Evolutionary conservation across 1,140 invertebrate species (phyloP).

Genomic region (Drosophila athabasca): DNA sequence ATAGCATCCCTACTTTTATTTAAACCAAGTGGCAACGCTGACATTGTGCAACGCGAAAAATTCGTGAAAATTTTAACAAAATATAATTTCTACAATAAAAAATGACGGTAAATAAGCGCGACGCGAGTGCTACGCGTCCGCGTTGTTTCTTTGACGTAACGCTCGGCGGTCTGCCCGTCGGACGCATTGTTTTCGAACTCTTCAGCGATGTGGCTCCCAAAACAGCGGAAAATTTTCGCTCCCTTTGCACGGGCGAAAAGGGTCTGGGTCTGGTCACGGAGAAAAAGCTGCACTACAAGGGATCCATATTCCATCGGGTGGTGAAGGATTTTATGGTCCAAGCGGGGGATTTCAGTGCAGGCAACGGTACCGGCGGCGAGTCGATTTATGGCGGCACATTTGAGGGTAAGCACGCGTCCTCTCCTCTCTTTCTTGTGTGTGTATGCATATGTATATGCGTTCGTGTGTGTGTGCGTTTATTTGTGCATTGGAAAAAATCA

Average conservation of each 20-base stretch:
- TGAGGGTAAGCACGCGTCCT: constrained; percentile 86
- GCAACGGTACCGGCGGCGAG: constrained; percentile 95
- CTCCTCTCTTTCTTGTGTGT: background rate
- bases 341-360: constrained; percentile 93
- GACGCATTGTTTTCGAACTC: constrained; percentile 96
- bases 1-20: too few species aligned
- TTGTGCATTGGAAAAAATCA: constrained; percentile 42
- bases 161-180: constrained; percentile 93
- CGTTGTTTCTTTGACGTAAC: constrained; percentile 96
- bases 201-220: constrained; percentile 96
- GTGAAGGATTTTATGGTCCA: constrained; percentile 97
- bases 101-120: constrained; percentile 78
- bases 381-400: constrained; percentile 96
- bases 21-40: background rate
- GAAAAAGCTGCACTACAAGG: constrained; percentile 90
- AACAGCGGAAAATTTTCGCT: constrained; percentile 97
- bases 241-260: constrained; percentile 95
- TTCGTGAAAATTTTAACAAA: constrained; percentile 10
- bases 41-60: constrained; percentile 50
- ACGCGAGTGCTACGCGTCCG: constrained; percentile 83
- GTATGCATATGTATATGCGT: background rate
- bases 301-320: constrained; percentile 94
- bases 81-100: constrained; percentile 11
- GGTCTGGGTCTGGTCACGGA: constrained; percentile 89
- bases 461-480: constrained; percentile 10